These are phyloP conservation scores for Torymus auratus DNA, from an alignment of 2,888 invertebrate species.

Conservation along the genomic window DNA sequence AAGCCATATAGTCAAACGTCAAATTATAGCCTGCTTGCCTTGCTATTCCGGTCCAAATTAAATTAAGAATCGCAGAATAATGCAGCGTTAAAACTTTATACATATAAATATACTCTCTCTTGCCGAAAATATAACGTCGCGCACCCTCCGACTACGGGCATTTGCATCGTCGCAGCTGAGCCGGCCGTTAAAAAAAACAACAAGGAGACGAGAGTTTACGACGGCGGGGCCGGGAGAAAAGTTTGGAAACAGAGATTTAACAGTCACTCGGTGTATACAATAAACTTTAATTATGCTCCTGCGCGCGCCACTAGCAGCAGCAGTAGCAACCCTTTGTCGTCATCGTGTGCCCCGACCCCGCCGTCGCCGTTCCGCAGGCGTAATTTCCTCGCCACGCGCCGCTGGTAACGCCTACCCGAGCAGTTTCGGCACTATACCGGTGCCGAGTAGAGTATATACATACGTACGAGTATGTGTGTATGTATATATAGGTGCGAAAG, in stretches of 20 bases:
- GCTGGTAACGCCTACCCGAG: constrained; percentile 13
- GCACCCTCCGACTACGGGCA: too few species aligned
- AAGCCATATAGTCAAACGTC: constrained; percentile 10
- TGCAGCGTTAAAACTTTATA: too few species aligned
- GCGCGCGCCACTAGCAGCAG: not conserved
- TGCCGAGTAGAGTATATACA: not conserved
- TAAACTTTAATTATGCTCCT: constrained; percentile 50
- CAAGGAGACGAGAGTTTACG: too few species aligned
- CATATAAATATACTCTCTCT: too few species aligned
- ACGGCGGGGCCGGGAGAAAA: not conserved
- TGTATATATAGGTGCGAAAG: too few species aligned
- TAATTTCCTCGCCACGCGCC: constrained; percentile 42
- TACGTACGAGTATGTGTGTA: too few species aligned
- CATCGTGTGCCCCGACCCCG: not conserved
- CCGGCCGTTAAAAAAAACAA: too few species aligned
- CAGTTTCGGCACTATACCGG: not conserved
- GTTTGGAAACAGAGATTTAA: constrained; percentile 36
- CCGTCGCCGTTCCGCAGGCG: constrained; percentile 30
- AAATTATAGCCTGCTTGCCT: not conserved
- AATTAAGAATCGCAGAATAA: too few species aligned
- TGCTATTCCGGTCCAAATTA: too few species aligned
- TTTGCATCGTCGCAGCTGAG: too few species aligned
- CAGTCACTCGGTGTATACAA: constrained; percentile 39
- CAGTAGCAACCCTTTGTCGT: not conserved
- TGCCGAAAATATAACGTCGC: too few species aligned